A percentile compares a stretch with the other conserved stretches of the same genome.
Evolutionary conservation across 2,113 vertebrate species (phyloP).

Genomic region (Alaudala cheleensis): DNA sequence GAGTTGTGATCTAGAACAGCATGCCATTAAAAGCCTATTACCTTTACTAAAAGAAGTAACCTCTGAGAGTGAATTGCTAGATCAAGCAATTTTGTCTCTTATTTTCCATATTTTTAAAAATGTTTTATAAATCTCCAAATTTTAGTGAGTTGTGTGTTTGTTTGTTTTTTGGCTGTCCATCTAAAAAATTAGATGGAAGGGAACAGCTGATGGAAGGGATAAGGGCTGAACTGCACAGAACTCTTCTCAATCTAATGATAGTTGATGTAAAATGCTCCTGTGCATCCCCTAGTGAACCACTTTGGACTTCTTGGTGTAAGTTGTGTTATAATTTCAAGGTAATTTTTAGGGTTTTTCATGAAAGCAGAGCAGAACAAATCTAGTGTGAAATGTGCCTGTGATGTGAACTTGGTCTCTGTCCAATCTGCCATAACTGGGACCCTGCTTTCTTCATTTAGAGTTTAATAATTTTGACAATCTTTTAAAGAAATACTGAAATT

Average conservation of each 20-base stretch:
- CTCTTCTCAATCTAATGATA: background rate
- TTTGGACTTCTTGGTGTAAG: background rate
- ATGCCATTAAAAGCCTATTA: background rate
- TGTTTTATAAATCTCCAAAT: background rate
- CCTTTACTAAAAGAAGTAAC: background rate
- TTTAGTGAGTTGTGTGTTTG: too few species aligned
- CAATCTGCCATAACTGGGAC: background rate
- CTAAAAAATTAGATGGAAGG: background rate
- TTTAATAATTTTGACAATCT: background rate
- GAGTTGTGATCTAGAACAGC: background rate
- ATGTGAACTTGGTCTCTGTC: background rate
- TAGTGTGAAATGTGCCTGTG: background rate
- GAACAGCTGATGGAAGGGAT: background rate
- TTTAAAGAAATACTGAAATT: background rate
- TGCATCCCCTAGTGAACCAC: background rate
- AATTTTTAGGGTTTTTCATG: background rate
- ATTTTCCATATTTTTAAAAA: background rate
- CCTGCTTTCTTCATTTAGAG: background rate
- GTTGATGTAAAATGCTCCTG: background rate
- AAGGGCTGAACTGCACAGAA: background rate
- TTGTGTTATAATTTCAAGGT: background rate
- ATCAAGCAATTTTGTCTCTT: background rate
- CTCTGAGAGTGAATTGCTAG: background rate
- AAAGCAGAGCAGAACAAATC: background rate
- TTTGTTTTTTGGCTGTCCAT: background rate